phyloP scores from a whole-genome alignment of 1,140 invertebrate genomes.

The Euschistus heros region DNA sequence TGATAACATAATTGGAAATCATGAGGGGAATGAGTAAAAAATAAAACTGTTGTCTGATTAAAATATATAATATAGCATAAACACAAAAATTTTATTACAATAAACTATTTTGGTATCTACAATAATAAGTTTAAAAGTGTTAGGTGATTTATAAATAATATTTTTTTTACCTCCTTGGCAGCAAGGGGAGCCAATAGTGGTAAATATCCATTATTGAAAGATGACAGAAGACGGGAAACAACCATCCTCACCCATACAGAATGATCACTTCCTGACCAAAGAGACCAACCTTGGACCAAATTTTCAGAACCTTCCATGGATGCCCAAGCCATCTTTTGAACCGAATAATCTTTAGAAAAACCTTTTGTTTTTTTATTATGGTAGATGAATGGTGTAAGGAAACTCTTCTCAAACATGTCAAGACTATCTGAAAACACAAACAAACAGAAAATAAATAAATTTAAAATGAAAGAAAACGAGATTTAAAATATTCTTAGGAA shows the following conservation, averaged over 20 bases:
- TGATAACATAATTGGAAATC: too few species aligned
- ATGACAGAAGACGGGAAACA: background rate
- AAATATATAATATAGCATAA: too few species aligned
- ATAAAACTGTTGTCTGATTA: too few species aligned
- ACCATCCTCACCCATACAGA: background rate
- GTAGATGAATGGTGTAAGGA: background rate
- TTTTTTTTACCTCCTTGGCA: background rate
- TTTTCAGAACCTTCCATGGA: background rate
- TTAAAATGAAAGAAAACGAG: too few species aligned
- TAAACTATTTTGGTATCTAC: too few species aligned
- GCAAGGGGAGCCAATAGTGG: background rate
- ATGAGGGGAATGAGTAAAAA: too few species aligned
- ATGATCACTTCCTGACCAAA: slow-evolving; percentile 4
- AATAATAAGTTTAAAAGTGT: too few species aligned
- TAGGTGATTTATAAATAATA: background rate
- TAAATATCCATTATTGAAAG: background rate
- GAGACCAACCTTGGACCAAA: background rate
- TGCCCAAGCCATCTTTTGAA: background rate
- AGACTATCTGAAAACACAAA: background rate
- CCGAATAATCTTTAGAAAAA: background rate
- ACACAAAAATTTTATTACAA: too few species aligned
- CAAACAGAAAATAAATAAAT: too few species aligned
- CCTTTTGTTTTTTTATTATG: background rate
- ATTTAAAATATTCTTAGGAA: background rate
- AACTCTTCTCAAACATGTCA: background rate